phyloP scores from a whole-genome alignment of 2,113 vertebrate species.

The Excalfactoria chinensis region DNA sequence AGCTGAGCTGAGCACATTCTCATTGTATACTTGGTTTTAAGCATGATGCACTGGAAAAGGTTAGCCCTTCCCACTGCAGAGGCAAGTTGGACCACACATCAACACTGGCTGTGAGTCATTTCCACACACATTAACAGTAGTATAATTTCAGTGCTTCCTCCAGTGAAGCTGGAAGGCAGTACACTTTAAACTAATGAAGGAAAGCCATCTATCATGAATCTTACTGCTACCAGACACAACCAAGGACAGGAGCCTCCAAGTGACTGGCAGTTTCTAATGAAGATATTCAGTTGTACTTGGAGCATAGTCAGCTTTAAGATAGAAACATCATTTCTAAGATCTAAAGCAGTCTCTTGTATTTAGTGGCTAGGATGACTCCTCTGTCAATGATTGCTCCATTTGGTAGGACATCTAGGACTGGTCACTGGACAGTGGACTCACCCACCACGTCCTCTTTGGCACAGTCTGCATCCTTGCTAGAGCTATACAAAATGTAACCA shows the following conservation, averaged over 20 bases:
- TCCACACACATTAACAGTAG: neutral
- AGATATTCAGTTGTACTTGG: neutral
- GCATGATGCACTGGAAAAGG: neutral
- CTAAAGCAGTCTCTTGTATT: neutral
- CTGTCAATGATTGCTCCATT: accelerated
- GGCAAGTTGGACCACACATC: neutral
- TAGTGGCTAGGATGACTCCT: neutral
- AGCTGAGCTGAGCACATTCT: neutral
- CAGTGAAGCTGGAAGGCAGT: no score
- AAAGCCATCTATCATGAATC: neutral
- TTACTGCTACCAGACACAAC: neutral
- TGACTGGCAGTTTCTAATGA: neutral
- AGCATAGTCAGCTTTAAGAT: neutral
- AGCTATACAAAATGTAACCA: neutral
- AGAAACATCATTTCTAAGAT: neutral
- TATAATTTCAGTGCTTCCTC: neutral
- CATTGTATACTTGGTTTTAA: neutral
- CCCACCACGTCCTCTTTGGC: neutral
- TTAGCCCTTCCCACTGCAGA: neutral
- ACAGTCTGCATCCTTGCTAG: neutral
- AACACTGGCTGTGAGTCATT: neutral
- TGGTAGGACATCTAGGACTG: neutral
- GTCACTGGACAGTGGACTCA: neutral
- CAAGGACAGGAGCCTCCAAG: neutral
- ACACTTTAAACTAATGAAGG: neutral